phyloP scores from a whole-genome alignment of 2,888 invertebrate species.

The Ennomos quercinarius region DNA sequence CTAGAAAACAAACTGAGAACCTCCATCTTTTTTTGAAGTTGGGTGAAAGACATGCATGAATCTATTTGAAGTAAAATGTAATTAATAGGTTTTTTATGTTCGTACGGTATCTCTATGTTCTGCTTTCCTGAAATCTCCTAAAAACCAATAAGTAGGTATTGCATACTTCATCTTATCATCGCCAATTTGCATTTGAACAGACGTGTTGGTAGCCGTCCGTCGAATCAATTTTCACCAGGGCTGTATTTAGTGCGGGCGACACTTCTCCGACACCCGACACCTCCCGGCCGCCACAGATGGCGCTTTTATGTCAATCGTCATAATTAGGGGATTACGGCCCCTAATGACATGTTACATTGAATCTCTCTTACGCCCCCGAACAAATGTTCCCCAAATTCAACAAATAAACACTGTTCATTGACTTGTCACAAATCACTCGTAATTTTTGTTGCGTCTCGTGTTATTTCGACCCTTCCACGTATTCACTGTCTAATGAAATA shows the following conservation, averaged over 20 bases:
- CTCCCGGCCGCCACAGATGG: conserved; percentile 79
- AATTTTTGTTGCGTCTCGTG: conserved; percentile 32
- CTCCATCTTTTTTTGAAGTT: too few species aligned
- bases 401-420: conserved; percentile 72
- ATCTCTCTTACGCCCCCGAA: conserved; percentile 78
- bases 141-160: conserved; percentile 7
- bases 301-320: conserved; percentile 84
- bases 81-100: too few species aligned
- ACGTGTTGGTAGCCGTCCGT: conserved; percentile 40
- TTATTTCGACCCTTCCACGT: conserved; percentile 11
- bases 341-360: conserved; percentile 83
- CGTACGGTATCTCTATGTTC: too few species aligned
- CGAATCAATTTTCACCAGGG: conserved; percentile 52
- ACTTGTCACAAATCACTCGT: conserved; percentile 51
- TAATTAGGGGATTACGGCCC: conserved; percentile 83
- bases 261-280: conserved; percentile 75
- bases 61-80: too few species aligned
- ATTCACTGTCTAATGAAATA: conserved; percentile 4
- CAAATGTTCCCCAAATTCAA: conserved; percentile 69
- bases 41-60: too few species aligned
- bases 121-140: conserved; percentile 3
- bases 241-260: conserved; percentile 44
- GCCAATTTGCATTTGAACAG: conserved; percentile 35
- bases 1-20: too few species aligned
- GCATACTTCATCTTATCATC: conserved; percentile 22